Base-by-base conservation (phyloP, 2,113 vertebrate species). In the Hemiscyllium ocellatum region DNA sequence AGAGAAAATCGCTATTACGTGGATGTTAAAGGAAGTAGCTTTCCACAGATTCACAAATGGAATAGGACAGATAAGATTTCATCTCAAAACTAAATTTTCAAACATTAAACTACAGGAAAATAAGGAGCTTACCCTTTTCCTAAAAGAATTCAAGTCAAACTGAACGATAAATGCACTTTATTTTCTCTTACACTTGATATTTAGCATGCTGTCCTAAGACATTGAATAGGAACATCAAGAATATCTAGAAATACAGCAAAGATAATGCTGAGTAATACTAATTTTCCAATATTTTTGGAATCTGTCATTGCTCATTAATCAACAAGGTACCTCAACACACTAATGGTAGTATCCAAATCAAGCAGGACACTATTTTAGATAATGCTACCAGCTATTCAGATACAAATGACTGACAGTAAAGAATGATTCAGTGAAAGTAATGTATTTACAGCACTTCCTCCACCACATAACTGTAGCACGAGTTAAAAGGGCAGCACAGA, bases 51-150 rank as follows among this genome's bases (percentile, higher is more conserved):
- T 22, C 56, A 93, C 33, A 93, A 93, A 68, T 66, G 29, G 89
- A 68, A 37, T 93, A 37, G 33, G 61, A 93, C 89, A 93, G n/a
- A 68, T 93, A 61, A 93, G n/a, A 19, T 42, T 93, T 93, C 56
- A 93, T 93, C 37, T 68, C 20, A 93, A 83, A 93, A 68, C 61
- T 66, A 33, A 93, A 93, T 93, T 68, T 93, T n/a, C 29, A 93
- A 61, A 29, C 33, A 93, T 20, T 37, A 19, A n/a, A 33, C 61
- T 66, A 93, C 33, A 37, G 61, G 89, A 93, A 93, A 66, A n/a
- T 93, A 93, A 68, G 61, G 42, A n/a, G n/a, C 22, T 93, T 61
- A 93, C 61, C 87, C 52, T 65, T 56, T n/a, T n/a, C 19, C 33
- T 66, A 93, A 65, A 66, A 56, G 3, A 89, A 93, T 37, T n/a